Conservation (phyloP, 2,888 invertebrate species). For the Dynastes tityus region DNA sequence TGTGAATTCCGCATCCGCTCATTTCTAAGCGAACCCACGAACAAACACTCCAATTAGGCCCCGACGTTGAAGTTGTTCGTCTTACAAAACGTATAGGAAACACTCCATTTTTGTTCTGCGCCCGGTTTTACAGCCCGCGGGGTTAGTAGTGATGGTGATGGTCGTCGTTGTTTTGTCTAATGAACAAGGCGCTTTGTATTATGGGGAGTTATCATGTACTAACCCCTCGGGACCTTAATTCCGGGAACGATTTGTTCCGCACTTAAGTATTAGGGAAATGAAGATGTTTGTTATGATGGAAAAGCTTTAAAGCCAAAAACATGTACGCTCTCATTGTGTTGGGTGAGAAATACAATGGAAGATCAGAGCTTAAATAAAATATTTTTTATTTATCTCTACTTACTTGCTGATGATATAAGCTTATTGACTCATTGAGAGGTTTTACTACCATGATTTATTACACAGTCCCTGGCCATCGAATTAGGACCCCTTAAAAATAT, state of each 20-base stretch:
- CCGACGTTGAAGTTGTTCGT: slow-evolving; percentile 58
- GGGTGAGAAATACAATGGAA: no score
- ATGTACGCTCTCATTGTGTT: no score
- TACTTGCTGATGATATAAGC: no score
- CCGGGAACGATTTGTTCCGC: slow-evolving; percentile 23
- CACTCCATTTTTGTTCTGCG: slow-evolving; percentile 27
- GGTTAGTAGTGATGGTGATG: neutral
- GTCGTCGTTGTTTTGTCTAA: slow-evolving; percentile 36
- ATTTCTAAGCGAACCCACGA: slow-evolving; percentile 54
- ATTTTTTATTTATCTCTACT: no score
- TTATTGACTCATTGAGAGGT: no score
- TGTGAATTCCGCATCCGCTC: slow-evolving; percentile 43
- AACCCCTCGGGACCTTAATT: slow-evolving; percentile 7
- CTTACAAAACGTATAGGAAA: slow-evolving; percentile 51
- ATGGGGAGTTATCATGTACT: neutral
- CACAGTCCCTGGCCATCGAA: no score
- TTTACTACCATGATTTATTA: no score
- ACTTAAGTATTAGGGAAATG: neutral
- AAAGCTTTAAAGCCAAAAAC: no score
- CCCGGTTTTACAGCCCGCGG: slow-evolving; percentile 6
- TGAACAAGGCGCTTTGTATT: slow-evolving; percentile 40
- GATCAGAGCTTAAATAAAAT: no score
- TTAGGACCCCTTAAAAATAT: no score
- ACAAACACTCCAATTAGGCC: slow-evolving; percentile 56
- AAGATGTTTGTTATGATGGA: no score